A percentile compares a stretch with the other conserved stretches of the same genome.
Conservation (phyloP, 2,797 vertebrate genomes). For the Rhabdophis nuchalis region DNA sequence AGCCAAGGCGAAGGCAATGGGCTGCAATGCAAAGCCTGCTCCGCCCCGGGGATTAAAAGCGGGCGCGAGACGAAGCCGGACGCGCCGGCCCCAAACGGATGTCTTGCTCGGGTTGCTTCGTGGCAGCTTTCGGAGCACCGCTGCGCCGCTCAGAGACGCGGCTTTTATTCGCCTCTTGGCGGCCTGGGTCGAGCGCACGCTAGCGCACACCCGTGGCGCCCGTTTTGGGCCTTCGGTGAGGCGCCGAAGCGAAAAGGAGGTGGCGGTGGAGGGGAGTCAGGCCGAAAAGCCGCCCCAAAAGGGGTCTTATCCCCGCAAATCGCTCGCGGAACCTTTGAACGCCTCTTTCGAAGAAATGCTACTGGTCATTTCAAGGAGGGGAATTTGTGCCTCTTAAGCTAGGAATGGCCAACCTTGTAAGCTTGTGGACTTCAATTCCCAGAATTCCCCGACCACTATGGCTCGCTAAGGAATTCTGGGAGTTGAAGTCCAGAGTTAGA, state of each 20-base stretch:
- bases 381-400: constrained; percentile 67
- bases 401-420: not conserved
- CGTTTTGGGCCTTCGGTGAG: constrained; percentile 51
- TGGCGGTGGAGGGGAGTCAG: not conserved
- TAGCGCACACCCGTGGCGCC: constrained; percentile 65
- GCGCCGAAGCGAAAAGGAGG: not conserved
- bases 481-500: not conserved
- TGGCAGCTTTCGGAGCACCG: constrained; percentile 30
- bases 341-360: constrained; percentile 63
- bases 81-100: constrained; percentile 9
- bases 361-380: constrained; percentile 54
- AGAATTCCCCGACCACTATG: not conserved
- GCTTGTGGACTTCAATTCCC: not conserved
- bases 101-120: not conserved
- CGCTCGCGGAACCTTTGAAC: constrained; percentile 67
- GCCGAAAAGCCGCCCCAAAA: constrained; percentile 60
- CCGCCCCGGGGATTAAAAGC: not conserved
- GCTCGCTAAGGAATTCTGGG: not conserved
- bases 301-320: constrained; percentile 63
- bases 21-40: not conserved
- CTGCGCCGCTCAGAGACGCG: constrained; percentile 33
- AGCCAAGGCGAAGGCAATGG: not conserved
- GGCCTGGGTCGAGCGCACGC: constrained; percentile 65
- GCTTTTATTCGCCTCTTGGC: constrained; percentile 47
- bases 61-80: not conserved